A percentile compares a stretch with the other conserved stretches of the same genome.
Conservation (phyloP, 2,113 vertebrate species). For the Triplophysa tibetana region DNA sequence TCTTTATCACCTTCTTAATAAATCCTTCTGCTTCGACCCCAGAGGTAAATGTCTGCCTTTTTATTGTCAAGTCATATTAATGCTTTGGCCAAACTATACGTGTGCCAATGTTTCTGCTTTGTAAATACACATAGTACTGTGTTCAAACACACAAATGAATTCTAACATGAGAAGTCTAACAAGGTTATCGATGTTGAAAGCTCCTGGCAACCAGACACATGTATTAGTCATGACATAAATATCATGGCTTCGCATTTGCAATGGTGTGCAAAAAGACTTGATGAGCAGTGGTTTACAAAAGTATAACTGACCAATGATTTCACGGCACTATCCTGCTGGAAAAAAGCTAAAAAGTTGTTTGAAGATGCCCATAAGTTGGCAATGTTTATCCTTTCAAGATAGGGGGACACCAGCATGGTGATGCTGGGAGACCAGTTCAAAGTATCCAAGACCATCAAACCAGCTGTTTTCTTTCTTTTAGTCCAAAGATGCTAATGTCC, state of each 20-base stretch:
- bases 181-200: not conserved
- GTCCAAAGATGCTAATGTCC: not conserved
- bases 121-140: not conserved
- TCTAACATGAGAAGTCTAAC: no score
- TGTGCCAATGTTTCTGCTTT: conserved; percentile 6
- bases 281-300: not conserved
- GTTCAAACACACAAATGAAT: no score
- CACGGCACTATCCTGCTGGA: not conserved
- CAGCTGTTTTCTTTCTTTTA: no score
- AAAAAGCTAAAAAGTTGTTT: not conserved
- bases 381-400: no score
- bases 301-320: not conserved
- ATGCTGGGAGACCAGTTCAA: no score
- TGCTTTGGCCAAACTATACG: not conserved
- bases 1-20: conserved; percentile 68
- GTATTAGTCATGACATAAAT: not conserved
- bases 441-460: no score
- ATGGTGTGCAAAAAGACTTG: not conserved
- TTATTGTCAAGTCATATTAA: conserved; percentile 43
- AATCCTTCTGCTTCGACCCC: conserved; percentile 65
- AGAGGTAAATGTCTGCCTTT: conserved; percentile 56
- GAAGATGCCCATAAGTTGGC: no score
- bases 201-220: not conserved
- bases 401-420: no score
- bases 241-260: not conserved